These are phyloP conservation scores for Vanessa cardui DNA, from an alignment of 2,888 invertebrate species.

Conservation along the genomic window DNA sequence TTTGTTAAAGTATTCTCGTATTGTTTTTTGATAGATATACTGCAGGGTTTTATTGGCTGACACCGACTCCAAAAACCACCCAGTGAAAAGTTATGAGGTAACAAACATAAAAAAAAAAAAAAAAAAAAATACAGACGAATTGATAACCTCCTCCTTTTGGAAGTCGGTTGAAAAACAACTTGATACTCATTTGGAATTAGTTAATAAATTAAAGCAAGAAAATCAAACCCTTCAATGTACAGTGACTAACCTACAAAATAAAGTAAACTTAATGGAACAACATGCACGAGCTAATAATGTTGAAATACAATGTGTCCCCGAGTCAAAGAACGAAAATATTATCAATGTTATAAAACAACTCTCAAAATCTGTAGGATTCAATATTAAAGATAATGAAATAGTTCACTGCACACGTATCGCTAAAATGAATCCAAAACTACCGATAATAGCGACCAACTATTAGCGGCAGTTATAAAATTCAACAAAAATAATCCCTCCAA, in stretches of 20 bases:
- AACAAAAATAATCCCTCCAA: conserved; percentile 14
- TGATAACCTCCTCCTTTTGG: too few species aligned
- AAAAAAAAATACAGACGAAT: too few species aligned
- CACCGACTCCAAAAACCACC: too few species aligned
- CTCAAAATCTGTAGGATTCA: conserved; percentile 7
- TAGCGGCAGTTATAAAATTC: conserved; percentile 18
- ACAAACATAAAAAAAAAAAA: too few species aligned
- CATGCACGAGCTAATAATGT: conserved; percentile 10
- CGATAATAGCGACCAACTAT: conserved; percentile 13
- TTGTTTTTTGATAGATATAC: too few species aligned
- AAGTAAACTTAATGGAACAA: conserved; percentile 11
- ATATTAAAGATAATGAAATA: conserved; percentile 8
- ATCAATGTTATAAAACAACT: conserved; percentile 11
- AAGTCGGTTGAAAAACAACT: too few species aligned
- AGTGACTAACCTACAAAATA: background rate
- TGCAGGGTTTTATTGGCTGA: too few species aligned
- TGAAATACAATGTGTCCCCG: conserved; percentile 22
- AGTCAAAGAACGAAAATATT: conserved; percentile 14
- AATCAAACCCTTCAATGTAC: conserved; percentile 3
- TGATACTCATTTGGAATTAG: background rate
- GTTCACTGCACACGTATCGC: conserved; percentile 9
- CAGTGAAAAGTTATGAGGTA: too few species aligned
- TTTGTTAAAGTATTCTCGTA: too few species aligned
- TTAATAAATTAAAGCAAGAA: conserved; percentile 3
- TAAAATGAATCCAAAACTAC: conserved; percentile 13